Evolutionary conservation across 1,140 invertebrate genomes (phyloP).

Genomic region (Drosophila ambigua): DNA sequence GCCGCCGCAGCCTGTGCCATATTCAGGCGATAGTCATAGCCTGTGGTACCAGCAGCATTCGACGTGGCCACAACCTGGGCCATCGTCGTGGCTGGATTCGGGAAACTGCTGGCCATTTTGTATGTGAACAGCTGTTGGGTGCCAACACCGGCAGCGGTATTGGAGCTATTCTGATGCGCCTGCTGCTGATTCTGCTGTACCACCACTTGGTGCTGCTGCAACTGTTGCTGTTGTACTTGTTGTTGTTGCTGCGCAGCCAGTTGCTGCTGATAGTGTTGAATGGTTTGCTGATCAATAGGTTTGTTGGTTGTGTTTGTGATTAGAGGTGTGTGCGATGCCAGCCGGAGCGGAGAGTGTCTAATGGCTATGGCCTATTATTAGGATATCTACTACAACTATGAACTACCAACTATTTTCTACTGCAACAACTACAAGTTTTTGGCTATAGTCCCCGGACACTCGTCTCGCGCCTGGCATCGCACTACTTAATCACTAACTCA

Average conservation of each 20-base stretch:
- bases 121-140: slow-evolving; percentile 92
- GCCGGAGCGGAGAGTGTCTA: no score
- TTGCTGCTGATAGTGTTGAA: slow-evolving; percentile 84
- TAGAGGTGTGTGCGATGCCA: slow-evolving; percentile 37
- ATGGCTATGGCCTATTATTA: no score
- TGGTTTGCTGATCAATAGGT: slow-evolving; percentile 85
- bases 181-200: slow-evolving; percentile 85
- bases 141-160: slow-evolving; percentile 86
- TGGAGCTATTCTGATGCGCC: slow-evolving; percentile 85
- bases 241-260: slow-evolving; percentile 84
- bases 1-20: slow-evolving; percentile 84
- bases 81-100: slow-evolving; percentile 87
- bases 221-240: slow-evolving; percentile 85
- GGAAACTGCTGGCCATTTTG: slow-evolving; percentile 92
- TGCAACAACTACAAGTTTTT: no score
- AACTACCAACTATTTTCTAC: no score
- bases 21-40: slow-evolving; percentile 87
- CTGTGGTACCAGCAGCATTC: slow-evolving; percentile 81
- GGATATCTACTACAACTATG: no score
- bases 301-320: slow-evolving; percentile 80
- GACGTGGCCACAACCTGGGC: slow-evolving; percentile 85
- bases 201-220: slow-evolving; percentile 85
- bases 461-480: slow-evolving; percentile 13
- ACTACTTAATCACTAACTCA: slow-evolving; percentile 12
- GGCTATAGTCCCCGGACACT: background rate